Evolutionary conservation across 2,888 invertebrate genomes (phyloP).

Genomic region (Physocephala rufipes): DNA sequence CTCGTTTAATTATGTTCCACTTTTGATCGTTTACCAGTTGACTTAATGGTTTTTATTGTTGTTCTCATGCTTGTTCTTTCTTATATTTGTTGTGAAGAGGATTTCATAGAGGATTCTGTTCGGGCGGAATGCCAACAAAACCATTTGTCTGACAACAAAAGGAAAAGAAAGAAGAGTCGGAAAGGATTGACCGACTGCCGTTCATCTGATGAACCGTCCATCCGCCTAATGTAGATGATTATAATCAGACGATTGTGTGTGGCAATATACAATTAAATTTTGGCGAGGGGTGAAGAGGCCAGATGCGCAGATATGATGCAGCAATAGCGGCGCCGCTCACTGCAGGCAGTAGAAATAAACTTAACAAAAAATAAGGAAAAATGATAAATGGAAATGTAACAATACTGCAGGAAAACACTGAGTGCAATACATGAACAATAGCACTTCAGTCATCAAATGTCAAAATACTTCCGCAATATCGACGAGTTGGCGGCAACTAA

Average conservation of each 20-base stretch:
- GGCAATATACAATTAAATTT: no score
- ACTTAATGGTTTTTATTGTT: not conserved
- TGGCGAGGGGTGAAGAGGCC: not conserved
- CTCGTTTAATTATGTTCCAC: no score
- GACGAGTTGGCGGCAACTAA: no score
- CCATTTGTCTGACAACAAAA: no score
- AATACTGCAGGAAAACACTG: constrained; percentile 14
- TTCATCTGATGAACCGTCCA: not conserved
- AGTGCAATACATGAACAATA: constrained; percentile 21
- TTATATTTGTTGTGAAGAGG: no score
- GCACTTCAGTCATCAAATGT: constrained; percentile 6
- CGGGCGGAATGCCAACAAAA: no score
- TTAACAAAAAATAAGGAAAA: constrained; percentile 12
- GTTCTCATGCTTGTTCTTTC: not conserved
- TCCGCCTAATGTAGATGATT: no score
- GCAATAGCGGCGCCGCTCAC: not conserved
- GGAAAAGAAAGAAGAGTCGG: no score
- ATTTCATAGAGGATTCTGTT: no score
- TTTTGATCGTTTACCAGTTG: no score
- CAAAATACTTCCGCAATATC: constrained; percentile 41
- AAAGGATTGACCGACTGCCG: not conserved
- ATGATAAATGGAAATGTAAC: constrained; percentile 36
- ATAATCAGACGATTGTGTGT: no score
- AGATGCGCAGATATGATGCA: not conserved
- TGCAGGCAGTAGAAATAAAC: not conserved